phyloP scores from a whole-genome alignment of 1,140 invertebrate genomes.

The Calephelis virginiensis region DNA sequence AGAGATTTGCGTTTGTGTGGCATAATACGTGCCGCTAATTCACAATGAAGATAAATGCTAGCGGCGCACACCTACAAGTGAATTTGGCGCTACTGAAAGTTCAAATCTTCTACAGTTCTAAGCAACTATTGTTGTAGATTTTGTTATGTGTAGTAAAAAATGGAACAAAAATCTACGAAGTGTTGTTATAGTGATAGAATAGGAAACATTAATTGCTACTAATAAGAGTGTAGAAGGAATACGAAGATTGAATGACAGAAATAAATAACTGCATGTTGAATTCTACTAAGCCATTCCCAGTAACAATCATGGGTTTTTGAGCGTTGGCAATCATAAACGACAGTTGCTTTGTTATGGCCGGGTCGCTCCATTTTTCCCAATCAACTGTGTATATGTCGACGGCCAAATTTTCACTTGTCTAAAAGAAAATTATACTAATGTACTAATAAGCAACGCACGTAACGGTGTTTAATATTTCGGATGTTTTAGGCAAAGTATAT shows the following conservation, averaged over 20 bases:
- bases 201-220: constrained; percentile 36
- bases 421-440: constrained; percentile 22
- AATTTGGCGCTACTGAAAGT: too few relatives aligned
- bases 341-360: constrained; percentile 38
- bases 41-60: too few relatives aligned
- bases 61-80: too few relatives aligned
- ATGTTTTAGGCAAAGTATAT: too few relatives aligned
- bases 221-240: constrained; percentile 60
- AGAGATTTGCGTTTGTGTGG: too few relatives aligned
- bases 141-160: too few relatives aligned
- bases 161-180: neutral
- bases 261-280: constrained; percentile 62
- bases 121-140: too few relatives aligned
- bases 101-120: too few relatives aligned
- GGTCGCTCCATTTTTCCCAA: constrained; percentile 49
- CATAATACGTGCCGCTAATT: too few relatives aligned
- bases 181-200: neutral
- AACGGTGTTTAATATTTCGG: too few relatives aligned
- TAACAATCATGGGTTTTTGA: constrained; percentile 43
- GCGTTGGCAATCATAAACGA: constrained; percentile 56
- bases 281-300: constrained; percentile 47
- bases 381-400: constrained; percentile 41
- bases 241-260: constrained; percentile 57
- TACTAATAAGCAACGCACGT: too few relatives aligned
- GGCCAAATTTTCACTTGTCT: constrained; percentile 49